Conservation (phyloP, 2,113 vertebrate species). For the Epinephelus lanceolatus region DNA sequence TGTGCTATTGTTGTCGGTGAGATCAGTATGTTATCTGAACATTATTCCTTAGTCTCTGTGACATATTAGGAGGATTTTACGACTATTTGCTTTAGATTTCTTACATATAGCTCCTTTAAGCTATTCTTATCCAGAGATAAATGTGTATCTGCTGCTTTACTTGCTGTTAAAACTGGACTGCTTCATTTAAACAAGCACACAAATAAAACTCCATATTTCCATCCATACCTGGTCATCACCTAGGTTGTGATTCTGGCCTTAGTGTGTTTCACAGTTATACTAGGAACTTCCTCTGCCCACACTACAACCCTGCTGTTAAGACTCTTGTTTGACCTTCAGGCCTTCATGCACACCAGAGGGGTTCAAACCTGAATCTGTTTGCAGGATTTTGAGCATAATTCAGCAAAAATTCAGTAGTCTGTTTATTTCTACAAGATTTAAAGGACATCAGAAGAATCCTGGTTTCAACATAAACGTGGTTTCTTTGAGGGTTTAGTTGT, state of each 20-base stretch:
- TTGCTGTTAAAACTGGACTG: not conserved
- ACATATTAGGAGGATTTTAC: too few relatives aligned
- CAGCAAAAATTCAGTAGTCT: not conserved
- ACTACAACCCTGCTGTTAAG: constrained; percentile 2
- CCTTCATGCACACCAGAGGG: not conserved
- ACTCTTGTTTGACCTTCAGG: not conserved
- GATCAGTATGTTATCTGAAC: too few relatives aligned
- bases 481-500: not conserved
- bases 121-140: not conserved
- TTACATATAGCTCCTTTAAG: too few relatives aligned
- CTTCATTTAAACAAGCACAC: not conserved
- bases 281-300: not conserved
- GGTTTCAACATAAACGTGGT: not conserved
- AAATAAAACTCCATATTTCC: not conserved
- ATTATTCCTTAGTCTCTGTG: too few relatives aligned
- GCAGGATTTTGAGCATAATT: not conserved
- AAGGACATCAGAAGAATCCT: not conserved
- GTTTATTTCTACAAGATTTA: not conserved
- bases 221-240: not conserved
- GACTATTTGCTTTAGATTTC: too few relatives aligned
- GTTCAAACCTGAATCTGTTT: not conserved
- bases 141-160: not conserved
- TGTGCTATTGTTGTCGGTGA: too few relatives aligned
- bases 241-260: constrained; percentile 16
- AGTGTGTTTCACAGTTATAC: constrained; percentile 8